Percentiles rank a stretch among this genome's conserved stretches.
These are phyloP conservation scores for Dromococcyx pavoninus DNA, from an alignment of 2,797 vertebrate species.

Conservation along the genomic window DNA sequence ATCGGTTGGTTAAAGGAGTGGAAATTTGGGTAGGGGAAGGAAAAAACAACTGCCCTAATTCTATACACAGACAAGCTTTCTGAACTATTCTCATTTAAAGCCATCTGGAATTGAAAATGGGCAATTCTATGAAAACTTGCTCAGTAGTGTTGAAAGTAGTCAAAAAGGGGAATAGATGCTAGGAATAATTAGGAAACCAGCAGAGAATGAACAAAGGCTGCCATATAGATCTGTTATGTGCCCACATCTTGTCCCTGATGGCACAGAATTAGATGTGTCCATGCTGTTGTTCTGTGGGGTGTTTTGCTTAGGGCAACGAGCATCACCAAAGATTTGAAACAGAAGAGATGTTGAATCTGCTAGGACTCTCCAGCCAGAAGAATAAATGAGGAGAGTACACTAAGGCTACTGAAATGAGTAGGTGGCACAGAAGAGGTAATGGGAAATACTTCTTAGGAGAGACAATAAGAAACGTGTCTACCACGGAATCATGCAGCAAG, in stretches of 20 bases:
- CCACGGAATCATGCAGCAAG: background rate
- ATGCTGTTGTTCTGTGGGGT: background rate
- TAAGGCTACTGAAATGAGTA: background rate
- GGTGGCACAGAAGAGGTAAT: background rate
- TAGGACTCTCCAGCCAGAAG: background rate
- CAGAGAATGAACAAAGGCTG: background rate
- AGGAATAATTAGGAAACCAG: background rate
- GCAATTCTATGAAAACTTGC: background rate
- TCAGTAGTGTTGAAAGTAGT: background rate
- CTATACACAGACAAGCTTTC: background rate
- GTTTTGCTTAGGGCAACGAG: background rate
- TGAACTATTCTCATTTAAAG: background rate
- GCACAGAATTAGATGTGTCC: background rate
- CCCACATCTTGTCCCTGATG: background rate
- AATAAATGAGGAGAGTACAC: background rate
- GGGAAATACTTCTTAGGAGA: background rate
- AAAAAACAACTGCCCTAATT: background rate
- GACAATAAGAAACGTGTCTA: background rate
- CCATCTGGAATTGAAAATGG: background rate
- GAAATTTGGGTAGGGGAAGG: background rate
- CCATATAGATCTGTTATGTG: background rate
- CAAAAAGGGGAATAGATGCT: background rate
- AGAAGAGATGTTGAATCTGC: background rate
- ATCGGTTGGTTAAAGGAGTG: background rate
- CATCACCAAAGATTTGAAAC: background rate